phyloP scores from a whole-genome alignment of 2,113 vertebrate species.

The Lutjanus erythropterus region DNA sequence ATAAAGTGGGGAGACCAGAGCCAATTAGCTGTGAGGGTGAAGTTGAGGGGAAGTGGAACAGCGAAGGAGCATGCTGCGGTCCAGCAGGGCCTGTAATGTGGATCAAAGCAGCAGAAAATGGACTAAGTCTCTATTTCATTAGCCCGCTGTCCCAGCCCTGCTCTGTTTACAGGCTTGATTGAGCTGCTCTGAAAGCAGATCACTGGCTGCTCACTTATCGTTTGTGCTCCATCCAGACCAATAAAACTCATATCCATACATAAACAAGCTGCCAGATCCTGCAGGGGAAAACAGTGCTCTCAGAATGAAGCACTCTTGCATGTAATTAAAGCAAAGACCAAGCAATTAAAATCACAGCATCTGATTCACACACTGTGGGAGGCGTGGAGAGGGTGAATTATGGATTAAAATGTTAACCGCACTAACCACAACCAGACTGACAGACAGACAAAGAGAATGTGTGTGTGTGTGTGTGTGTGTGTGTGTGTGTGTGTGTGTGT shows the following conservation, averaged over 20 bases:
- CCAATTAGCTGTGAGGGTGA: slow-evolving; percentile 50
- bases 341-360: slow-evolving; percentile 57
- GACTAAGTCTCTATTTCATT: slow-evolving; percentile 56
- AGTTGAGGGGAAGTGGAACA: not conserved
- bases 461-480: not conserved
- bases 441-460: not conserved
- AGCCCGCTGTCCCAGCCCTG: slow-evolving; percentile 30
- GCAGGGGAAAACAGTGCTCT: slow-evolving; percentile 35
- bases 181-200: slow-evolving; percentile 55
- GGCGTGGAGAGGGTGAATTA: slow-evolving; percentile 5
- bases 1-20: slow-evolving; percentile 38
- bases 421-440: slow-evolving; percentile 36
- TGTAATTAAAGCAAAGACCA: slow-evolving; percentile 67
- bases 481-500: not conserved
- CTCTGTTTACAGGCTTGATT: slow-evolving; percentile 54
- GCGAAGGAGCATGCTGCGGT: slow-evolving; percentile 21
- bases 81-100: slow-evolving; percentile 48
- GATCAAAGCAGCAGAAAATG: slow-evolving; percentile 56
- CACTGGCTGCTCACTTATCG: slow-evolving; percentile 53
- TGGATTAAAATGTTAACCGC: slow-evolving; percentile 30
- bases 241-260: slow-evolving; percentile 66
- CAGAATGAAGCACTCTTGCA: slow-evolving; percentile 41
- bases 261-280: slow-evolving; percentile 62
- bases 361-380: slow-evolving; percentile 34
- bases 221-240: slow-evolving; percentile 59